Conservation (phyloP, 2,888 invertebrate species). For the Meloe dianella region DNA sequence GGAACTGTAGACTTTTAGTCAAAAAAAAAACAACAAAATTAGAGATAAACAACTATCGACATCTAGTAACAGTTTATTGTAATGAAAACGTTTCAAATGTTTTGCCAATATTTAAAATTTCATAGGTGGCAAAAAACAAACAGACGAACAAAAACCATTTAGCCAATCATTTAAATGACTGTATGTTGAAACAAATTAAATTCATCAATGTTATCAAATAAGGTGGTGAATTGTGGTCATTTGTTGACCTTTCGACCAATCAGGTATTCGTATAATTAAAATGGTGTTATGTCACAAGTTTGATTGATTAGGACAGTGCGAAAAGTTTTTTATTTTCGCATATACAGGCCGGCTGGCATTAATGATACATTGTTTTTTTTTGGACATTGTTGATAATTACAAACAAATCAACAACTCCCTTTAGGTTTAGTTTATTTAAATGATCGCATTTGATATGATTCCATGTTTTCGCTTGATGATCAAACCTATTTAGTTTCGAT, state of each 20-base stretch:
- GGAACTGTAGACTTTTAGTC: too few relatives aligned
- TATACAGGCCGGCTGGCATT: neutral
- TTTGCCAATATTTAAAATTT: neutral
- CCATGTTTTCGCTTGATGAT: too few relatives aligned
- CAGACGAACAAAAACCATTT: neutral
- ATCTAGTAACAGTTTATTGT: neutral
- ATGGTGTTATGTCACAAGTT: neutral
- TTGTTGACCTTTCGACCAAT: neutral
- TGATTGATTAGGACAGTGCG: neutral
- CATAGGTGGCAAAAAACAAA: neutral
- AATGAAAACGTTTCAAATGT: neutral
- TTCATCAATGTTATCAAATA: neutral
- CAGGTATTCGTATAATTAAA: neutral
- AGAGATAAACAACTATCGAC: neutral
- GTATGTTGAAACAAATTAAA: neutral
- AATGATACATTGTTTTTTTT: too few relatives aligned
- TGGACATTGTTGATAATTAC: too few relatives aligned
- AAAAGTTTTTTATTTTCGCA: neutral
- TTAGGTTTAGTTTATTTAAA: too few relatives aligned
- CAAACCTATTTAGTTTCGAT: neutral
- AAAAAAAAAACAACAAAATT: too few relatives aligned
- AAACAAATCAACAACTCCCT: too few relatives aligned
- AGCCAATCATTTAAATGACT: neutral
- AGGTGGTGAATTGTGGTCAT: neutral
- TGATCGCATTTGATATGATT: too few relatives aligned